Percentiles rank a stretch among this genome's conserved stretches.
Conservation (phyloP, 1,140 invertebrate genomes). For the Neuroterus valhalla region DNA sequence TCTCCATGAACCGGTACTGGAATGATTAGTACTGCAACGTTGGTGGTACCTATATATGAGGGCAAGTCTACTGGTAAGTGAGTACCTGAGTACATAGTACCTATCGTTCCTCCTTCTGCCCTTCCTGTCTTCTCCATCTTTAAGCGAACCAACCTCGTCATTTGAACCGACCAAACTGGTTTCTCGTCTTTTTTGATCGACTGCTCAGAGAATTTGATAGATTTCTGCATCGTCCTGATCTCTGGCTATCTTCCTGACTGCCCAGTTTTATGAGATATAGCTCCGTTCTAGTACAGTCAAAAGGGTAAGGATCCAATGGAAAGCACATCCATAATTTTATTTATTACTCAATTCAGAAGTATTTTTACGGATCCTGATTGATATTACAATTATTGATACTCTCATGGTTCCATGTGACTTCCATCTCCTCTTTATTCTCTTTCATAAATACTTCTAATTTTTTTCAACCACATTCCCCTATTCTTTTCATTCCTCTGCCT, state of each 20-base stretch:
- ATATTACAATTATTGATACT: too few species aligned
- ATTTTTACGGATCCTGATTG: neutral
- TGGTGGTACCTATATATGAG: constrained; percentile 10
- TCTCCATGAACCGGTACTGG: neutral
- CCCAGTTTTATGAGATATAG: constrained; percentile 29
- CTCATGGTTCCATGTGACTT: too few species aligned
- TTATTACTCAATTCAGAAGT: neutral
- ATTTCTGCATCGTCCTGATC: constrained; percentile 67
- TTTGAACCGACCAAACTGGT: constrained; percentile 73
- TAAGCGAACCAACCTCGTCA: constrained; percentile 64
- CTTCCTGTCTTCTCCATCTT: constrained; percentile 40
- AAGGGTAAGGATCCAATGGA: neutral
- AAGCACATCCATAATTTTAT: neutral
- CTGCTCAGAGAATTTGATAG: constrained; percentile 71
- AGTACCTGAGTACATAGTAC: constrained; percentile 58
- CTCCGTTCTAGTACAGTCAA: neutral
- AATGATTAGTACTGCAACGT: constrained; percentile 12
- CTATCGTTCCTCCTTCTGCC: constrained; percentile 26
- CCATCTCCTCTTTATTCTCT: too few species aligned
- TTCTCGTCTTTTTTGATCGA: constrained; percentile 69
- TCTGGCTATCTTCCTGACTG: constrained; percentile 43
- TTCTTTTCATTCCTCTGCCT: too few species aligned
- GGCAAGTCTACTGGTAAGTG: constrained; percentile 54
- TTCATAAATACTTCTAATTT: too few species aligned
- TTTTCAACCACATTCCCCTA: too few species aligned